phyloP scores from a whole-genome alignment of 1,140 invertebrate genomes.

The Apis laboriosa region DNA sequence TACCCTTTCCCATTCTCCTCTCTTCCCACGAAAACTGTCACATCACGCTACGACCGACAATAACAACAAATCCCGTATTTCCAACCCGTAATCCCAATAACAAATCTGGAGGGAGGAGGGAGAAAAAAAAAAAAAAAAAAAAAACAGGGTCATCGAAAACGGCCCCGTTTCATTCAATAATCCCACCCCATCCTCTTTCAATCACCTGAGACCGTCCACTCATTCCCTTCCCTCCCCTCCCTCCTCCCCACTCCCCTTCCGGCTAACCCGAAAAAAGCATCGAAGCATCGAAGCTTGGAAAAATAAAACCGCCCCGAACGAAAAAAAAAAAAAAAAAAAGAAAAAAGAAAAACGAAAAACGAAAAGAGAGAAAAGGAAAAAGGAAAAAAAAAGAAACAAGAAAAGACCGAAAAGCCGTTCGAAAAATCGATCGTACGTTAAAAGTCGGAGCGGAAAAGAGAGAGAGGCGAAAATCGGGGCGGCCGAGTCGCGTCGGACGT shows the following conservation, averaged over 20 bases:
- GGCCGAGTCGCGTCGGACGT: conserved; percentile 61
- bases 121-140: too few relatives aligned
- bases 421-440: conserved; percentile 26
- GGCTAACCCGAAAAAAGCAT: background rate
- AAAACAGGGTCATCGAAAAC: background rate
- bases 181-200: conserved; percentile 8
- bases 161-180: conserved; percentile 9
- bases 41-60: too few relatives aligned
- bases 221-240: background rate
- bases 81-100: background rate
- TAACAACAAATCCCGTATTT: background rate
- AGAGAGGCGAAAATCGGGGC: conserved; percentile 28
- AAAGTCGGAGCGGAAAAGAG: conserved; percentile 22
- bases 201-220: conserved; percentile 9
- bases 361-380: too few relatives aligned
- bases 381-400: background rate
- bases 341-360: background rate
- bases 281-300: background rate
- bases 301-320: too few relatives aligned
- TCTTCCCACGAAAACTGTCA: too few relatives aligned
- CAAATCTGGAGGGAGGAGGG: background rate
- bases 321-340: background rate
- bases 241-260: too few relatives aligned
- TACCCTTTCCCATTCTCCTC: too few relatives aligned
- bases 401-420: too few relatives aligned